phyloP scores from a whole-genome alignment of 2,888 invertebrate genomes.

The Hymenopus coronatus region DNA sequence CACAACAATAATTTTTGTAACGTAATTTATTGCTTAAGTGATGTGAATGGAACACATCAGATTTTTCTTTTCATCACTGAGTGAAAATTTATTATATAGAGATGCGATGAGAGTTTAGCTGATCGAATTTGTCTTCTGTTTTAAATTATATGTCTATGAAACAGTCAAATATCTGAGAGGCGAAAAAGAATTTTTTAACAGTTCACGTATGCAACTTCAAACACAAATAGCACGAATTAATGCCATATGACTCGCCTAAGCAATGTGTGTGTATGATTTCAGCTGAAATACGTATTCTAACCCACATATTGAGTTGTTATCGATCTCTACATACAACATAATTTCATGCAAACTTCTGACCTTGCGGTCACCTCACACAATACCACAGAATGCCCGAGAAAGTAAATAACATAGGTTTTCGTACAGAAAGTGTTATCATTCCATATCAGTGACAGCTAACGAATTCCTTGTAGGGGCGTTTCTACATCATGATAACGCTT shows the following conservation, averaged over 20 bases:
- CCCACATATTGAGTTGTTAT: background rate
- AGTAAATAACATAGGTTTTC: background rate
- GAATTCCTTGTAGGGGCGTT: background rate
- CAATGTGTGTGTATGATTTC: background rate
- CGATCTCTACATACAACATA: background rate
- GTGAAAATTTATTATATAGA: too few relatives aligned
- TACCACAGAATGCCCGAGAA: background rate
- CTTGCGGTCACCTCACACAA: background rate
- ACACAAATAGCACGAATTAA: too few relatives aligned
- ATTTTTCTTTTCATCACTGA: too few relatives aligned
- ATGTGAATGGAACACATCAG: too few relatives aligned
- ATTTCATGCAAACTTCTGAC: background rate
- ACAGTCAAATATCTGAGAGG: too few relatives aligned
- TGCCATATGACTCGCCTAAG: background rate
- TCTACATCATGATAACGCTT: background rate
- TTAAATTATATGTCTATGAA: too few relatives aligned
- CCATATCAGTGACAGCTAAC: background rate
- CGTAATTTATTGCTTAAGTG: too few relatives aligned
- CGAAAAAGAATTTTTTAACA: too few relatives aligned
- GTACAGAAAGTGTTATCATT: background rate
- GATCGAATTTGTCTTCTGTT: too few relatives aligned
- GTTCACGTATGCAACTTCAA: too few relatives aligned
- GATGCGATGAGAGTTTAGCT: too few relatives aligned
- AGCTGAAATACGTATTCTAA: background rate
- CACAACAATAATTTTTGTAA: too few relatives aligned